Base-by-base conservation (phyloP, 2,113 vertebrate species). In the Platanista minor region DNA sequence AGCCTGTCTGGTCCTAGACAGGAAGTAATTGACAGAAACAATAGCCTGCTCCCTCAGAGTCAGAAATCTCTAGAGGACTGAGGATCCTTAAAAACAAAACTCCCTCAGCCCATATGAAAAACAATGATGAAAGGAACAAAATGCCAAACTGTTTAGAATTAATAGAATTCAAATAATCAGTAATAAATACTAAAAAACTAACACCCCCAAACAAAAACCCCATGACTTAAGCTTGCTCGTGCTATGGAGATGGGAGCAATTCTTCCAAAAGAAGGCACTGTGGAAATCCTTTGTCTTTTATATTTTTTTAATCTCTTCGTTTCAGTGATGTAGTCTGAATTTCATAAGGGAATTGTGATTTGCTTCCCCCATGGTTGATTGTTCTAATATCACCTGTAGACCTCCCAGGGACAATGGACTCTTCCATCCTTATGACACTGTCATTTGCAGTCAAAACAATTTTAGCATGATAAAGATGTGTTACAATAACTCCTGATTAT, bases 381-480 rank as follows among this genome's bases (percentile, higher is more conserved):
- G 80, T 82, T 96, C 87, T 77, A 96, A 82, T 95, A 72, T 91
- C 95, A 97, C 88, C 94, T 92, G 31, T 52, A 90, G 94, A 81
- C 85, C 83, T 96, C 72, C 88, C 66, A 80, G 94, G 81, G 83
- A 91, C 85, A 95, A 94, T 84, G 91, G 82, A 77, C 72, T 6
- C 86, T 61, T 41, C 69, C 46, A 52, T 85, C 67, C 57, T 93
- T 84, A 82, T 57, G 94, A 88, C n/a, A 33, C 84, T 92, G 85
- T 77, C 90, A 81, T 78, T 82, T 89, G 90, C 84, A 96, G 95
- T 97, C 93, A 94, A 98, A 94, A 97, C 93, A 90, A 96, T 18
- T 49, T 96, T 94, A 94, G 96, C 92, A 90, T 71, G 94, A 87
- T 96, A 94, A 97, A 94, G 95, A 95, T 95, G 89, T 75, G 86